Evolutionary conservation across 2,113 vertebrate genomes (phyloP), one percentile per base, ranked within the genome.

Genomic region (Cinclus mexicanus): DNA sequence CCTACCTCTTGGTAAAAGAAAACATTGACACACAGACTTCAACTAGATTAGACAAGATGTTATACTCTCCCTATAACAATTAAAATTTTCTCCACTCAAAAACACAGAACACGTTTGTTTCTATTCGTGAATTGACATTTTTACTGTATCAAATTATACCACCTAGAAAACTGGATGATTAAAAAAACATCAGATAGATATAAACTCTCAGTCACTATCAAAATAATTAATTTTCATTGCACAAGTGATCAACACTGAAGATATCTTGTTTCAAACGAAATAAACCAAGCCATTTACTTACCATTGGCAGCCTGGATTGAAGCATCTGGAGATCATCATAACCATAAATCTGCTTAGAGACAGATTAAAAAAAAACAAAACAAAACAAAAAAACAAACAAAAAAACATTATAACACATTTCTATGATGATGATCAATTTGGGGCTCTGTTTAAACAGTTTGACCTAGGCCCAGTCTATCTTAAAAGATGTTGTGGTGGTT

Each of bases 291-390:
- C 28, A 29, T 56, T 44, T 50, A 97, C 98, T 98, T 95, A 99
- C 99, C 98, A 99, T 96, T 64, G 99, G 99, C 93, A 99, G 97
- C 97, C 99, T 98, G 74, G 99, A 99, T 87, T 99, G 99, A 82
- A 99, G 98, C 98, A 99, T 98, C 94, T 99, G 99, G 64, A 99
- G 98, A 97, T 99, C 99, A n/a, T 99, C 99, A 61, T 99, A 99
- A 93, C 99, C 98, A 46, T 99, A 99, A 91, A 99, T 99, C 98
- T 99, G 98, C 95, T 98, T 97, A 77, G 95, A 94, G 92, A 90
- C 83, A 95, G 95, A 92, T 90, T n/a, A n/a, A n/a, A n/a, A n/a
- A n/a, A n/a, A n/a, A n/a, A n/a, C n/a, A n/a, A n/a, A n/a, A n/a
- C n/a, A n/a, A n/a, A n/a, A n/a, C n/a, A n/a, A n/a, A n/a, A n/a